Percentiles rank a stretch among this genome's conserved stretches.
Conservation (phyloP, 2,797 vertebrate species). For the Pseudochromis fuscus region DNA sequence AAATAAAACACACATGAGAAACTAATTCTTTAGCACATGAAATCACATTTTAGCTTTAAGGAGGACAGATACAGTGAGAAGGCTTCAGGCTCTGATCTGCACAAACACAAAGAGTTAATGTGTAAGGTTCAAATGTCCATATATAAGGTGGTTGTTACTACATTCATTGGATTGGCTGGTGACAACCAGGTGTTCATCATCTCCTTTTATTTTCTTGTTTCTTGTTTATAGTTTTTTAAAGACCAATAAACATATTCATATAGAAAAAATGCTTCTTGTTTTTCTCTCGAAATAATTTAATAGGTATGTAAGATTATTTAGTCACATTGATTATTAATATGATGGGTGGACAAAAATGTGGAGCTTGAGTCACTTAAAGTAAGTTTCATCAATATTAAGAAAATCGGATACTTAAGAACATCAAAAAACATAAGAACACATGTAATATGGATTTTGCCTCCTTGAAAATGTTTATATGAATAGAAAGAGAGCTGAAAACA, state of each 20-base stretch:
- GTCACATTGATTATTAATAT: neutral
- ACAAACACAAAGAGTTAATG: slow-evolving; percentile 17
- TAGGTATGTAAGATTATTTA: neutral
- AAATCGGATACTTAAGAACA: too few relatives aligned
- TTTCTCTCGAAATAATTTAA: neutral
- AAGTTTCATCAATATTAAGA: too few relatives aligned
- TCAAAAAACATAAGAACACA: too few relatives aligned
- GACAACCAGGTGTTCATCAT: slow-evolving; percentile 86
- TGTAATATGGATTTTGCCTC: too few relatives aligned
- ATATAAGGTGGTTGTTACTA: slow-evolving; percentile 71
- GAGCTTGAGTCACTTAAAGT: too few relatives aligned
- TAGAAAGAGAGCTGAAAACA: too few relatives aligned
- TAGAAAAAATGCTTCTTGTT: slow-evolving; percentile 48
- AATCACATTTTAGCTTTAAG: slow-evolving; percentile 10
- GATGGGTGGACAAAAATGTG: neutral
- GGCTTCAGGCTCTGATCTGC: slow-evolving; percentile 15
- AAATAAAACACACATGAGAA: slow-evolving; percentile 16
- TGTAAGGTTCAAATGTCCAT: slow-evolving; percentile 85
- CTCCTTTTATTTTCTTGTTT: slow-evolving; percentile 33
- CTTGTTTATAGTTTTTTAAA: slow-evolving; percentile 82
- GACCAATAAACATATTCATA: slow-evolving; percentile 94
- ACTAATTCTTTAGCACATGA: neutral
- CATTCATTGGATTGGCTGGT: slow-evolving; percentile 75
- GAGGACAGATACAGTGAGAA: neutral
- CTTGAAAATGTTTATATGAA: too few relatives aligned